Evolutionary conservation across 2,113 vertebrate genomes (phyloP).

Genomic region (Forbesichthys agassizii): DNA sequence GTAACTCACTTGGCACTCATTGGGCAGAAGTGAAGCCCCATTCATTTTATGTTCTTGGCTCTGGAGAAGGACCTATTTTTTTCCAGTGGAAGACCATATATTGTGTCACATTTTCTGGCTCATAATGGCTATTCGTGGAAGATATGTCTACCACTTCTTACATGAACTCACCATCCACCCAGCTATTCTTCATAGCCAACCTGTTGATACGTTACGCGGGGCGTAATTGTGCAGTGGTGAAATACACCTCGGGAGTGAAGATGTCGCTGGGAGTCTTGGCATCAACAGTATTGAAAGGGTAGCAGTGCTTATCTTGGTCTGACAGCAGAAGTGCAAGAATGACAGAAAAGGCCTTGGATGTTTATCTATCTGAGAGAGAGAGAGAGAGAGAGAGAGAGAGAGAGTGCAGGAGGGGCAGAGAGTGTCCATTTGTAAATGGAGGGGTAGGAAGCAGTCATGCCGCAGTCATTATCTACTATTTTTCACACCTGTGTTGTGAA

Average conservation of each 20-base stretch:
- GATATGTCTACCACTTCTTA: neutral
- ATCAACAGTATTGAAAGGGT: slow-evolving; percentile 57
- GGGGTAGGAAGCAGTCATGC: slow-evolving; percentile 16
- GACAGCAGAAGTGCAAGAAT: slow-evolving; percentile 48
- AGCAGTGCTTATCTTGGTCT: slow-evolving; percentile 57
- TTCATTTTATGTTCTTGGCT: slow-evolving; percentile 1
- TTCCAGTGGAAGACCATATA: neutral
- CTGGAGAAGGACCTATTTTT: neutral
- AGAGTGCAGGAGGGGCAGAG: no score
- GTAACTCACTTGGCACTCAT: slow-evolving; percentile 10
- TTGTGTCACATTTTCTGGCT: neutral
- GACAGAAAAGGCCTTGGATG: slow-evolving; percentile 32
- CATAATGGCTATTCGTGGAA: neutral
- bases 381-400: no score
- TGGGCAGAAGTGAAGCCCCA: slow-evolving; percentile 4
- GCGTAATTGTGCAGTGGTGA: slow-evolving; percentile 41
- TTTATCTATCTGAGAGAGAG: slow-evolving; percentile 50
- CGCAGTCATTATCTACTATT: slow-evolving; percentile 13
- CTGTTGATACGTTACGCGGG: slow-evolving; percentile 31
- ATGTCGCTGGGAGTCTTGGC: slow-evolving; percentile 36
- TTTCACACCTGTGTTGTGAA: slow-evolving; percentile 26
- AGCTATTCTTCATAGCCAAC: slow-evolving; percentile 20
- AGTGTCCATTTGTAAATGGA: slow-evolving; percentile 22
- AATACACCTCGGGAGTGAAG: slow-evolving; percentile 48
- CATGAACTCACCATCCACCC: no score